Evolutionary conservation across 1,140 invertebrate genomes (phyloP).

Genomic region (Lepidurus apus): DNA sequence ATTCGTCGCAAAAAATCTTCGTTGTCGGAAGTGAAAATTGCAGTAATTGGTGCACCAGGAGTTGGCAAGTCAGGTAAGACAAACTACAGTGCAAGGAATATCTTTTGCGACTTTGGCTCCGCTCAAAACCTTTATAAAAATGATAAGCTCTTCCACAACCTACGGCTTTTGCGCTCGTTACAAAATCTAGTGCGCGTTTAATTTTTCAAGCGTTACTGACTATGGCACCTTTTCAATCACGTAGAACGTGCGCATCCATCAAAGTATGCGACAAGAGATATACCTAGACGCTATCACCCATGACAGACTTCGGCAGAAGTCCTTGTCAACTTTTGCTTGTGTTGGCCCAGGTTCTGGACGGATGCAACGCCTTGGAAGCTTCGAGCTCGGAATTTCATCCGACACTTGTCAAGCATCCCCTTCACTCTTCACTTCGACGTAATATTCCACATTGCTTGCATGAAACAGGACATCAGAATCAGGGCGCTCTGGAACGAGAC

Average conservation of each 20-base stretch:
- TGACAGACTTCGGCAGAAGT: neutral
- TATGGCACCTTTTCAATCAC: neutral
- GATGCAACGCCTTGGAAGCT: neutral
- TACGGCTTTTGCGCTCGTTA: too few relatives aligned
- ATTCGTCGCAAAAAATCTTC: conserved; percentile 83
- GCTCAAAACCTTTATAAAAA: too few relatives aligned
- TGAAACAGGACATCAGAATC: conserved; percentile 1
- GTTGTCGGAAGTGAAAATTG: conserved; percentile 79
- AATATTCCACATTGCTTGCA: neutral
- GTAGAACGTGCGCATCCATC: neutral
- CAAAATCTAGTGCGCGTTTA: too few relatives aligned
- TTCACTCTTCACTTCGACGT: neutral
- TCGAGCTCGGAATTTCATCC: neutral
- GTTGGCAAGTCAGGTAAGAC: conserved; percentile 82
- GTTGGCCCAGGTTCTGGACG: neutral
- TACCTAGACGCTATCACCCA: neutral
- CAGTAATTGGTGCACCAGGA: conserved; percentile 73
- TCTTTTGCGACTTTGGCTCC: too few relatives aligned
- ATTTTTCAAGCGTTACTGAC: too few relatives aligned
- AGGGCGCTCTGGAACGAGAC: neutral
- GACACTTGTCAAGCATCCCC: neutral
- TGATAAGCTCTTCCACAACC: too few relatives aligned
- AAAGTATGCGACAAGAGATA: neutral
- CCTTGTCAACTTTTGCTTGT: neutral
- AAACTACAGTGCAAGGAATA: neutral